These are phyloP conservation scores for Halichondria panicea DNA, from an alignment of 37 sponge, comb jelly and placozoan genomes.

Conservation along the genomic window DNA sequence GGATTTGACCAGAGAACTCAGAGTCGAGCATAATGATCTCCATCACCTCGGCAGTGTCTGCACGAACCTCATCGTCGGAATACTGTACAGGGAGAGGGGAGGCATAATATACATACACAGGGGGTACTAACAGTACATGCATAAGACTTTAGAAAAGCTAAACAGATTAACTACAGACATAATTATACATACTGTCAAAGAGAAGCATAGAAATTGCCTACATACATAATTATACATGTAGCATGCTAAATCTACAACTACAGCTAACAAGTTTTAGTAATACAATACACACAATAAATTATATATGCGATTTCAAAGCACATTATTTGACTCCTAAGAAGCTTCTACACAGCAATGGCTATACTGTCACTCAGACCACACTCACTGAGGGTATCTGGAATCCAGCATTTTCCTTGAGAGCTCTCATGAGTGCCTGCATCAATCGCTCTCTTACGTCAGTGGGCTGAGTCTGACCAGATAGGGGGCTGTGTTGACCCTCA, in stretches of 20 bases:
- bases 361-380: background rate
- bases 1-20: conserved; percentile 45
- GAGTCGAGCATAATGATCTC: conserved; percentile 27
- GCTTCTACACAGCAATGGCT: background rate
- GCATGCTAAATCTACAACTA: no score
- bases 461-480: background rate
- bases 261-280: no score
- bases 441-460: conserved; percentile 5
- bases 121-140: no score
- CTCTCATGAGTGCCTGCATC: conserved; percentile 20
- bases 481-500: background rate
- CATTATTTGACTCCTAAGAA: no score
- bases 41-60: conserved; percentile 35
- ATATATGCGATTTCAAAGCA: no score
- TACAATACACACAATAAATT: no score
- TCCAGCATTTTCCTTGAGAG: conserved; percentile 49
- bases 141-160: no score
- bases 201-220: no score
- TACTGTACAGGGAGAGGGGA: conserved; percentile 8
- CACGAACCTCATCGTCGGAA: conserved; percentile 34
- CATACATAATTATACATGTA: no score
- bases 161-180: no score
- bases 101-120: background rate
- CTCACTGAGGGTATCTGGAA: conserved; percentile 62
- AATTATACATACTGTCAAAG: no score